phyloP scores from a whole-genome alignment of 2,888 invertebrate genomes.

The Pyrocoelia pectoralis region DNA sequence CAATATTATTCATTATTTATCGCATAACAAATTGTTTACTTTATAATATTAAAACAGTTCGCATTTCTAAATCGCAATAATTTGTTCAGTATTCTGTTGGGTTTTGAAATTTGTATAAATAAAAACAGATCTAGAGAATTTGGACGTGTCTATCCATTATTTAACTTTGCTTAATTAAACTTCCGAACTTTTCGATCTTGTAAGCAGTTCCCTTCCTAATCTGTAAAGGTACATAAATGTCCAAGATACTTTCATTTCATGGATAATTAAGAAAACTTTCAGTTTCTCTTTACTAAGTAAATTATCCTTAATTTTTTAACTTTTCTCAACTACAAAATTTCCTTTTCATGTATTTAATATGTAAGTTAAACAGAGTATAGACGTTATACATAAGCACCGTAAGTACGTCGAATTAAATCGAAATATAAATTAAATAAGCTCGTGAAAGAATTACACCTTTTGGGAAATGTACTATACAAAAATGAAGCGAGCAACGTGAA shows the following conservation, averaged over 20 bases:
- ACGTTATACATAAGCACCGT: neutral
- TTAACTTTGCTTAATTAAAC: constrained; percentile 14
- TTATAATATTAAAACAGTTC: no score
- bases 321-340: neutral
- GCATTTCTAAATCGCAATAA: no score
- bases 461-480: neutral
- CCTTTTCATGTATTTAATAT: neutral
- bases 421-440: no score
- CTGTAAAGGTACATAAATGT: constrained; percentile 10
- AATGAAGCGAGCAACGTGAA: neutral
- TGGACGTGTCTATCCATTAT: constrained; percentile 8
- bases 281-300: constrained; percentile 6
- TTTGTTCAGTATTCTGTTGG: no score
- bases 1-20: no score
- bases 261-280: constrained; percentile 13
- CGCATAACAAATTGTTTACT: no score
- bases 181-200: constrained; percentile 8
- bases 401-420: no score
- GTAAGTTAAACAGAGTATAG: no score
- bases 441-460: neutral
- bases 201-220: constrained; percentile 7
- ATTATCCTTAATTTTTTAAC: neutral
- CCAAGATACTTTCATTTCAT: constrained; percentile 13
- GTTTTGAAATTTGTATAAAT: constrained; percentile 2
- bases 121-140: constrained; percentile 7